Percentiles rank a stretch among this genome's conserved stretches.
phyloP scores from a whole-genome alignment of 2,113 vertebrate species.

The Tachuris rubrigastra region DNA sequence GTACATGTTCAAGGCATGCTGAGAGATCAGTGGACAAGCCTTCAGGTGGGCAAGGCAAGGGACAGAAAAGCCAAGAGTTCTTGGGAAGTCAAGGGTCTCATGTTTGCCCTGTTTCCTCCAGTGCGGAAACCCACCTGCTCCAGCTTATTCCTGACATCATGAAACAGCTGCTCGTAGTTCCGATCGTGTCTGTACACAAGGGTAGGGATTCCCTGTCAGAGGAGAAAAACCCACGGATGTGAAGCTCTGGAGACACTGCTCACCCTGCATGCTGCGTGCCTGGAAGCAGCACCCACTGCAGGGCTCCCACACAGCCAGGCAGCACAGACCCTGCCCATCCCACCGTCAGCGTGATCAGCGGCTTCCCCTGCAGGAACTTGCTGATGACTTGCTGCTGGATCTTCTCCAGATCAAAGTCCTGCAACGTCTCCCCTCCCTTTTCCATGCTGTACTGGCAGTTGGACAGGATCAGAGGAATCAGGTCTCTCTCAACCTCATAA shows the following conservation, averaged over 20 bases:
- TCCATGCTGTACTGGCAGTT: constrained; percentile 93
- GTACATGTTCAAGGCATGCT: fast-evolving
- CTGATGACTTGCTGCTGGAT: constrained; percentile 89
- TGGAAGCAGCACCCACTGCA: not conserved
- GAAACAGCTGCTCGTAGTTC: constrained; percentile 88
- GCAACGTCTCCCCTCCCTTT: constrained; percentile 80
- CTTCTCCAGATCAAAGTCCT: constrained; percentile 86
- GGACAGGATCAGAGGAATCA: constrained; percentile 87
- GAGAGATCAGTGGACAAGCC: not conserved
- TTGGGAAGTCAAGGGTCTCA: not conserved
- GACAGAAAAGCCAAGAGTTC: not conserved
- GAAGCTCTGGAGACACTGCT: not conserved
- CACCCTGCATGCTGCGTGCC: not conserved
- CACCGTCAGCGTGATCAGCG: constrained; percentile 83
- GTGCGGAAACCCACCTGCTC: constrained; percentile 77
- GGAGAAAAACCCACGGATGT: not conserved
- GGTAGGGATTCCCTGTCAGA: constrained; percentile 87
- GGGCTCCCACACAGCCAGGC: not conserved
- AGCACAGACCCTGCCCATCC: not conserved
- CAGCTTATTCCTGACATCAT: constrained; percentile 81
- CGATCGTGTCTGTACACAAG: constrained; percentile 85
- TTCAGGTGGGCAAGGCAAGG: not conserved
- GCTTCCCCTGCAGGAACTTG: constrained; percentile 90
- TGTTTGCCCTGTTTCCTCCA: not conserved
- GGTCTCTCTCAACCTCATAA: constrained; percentile 87